These are phyloP conservation scores for Tragulus kanchil DNA, from an alignment of 2,113 vertebrate genomes.

Conservation along the genomic window DNA sequence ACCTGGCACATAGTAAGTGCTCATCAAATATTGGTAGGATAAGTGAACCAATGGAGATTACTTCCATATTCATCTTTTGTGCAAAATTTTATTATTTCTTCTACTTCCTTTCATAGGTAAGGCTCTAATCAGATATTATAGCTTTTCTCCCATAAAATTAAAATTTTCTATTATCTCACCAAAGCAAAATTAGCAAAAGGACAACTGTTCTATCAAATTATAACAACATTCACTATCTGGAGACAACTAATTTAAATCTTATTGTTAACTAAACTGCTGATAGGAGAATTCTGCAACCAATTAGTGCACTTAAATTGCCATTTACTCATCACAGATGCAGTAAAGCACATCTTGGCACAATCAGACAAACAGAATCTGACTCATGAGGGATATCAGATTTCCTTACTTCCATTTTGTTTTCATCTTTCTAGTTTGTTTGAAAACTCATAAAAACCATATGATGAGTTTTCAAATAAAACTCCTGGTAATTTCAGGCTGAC, in stretches of 20 bases:
- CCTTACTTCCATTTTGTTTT: slow-evolving; percentile 77
- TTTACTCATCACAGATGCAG: slow-evolving; percentile 74
- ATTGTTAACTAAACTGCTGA: slow-evolving; percentile 63
- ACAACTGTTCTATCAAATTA: background rate
- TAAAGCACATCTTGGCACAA: slow-evolving; percentile 61
- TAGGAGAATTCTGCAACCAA: slow-evolving; percentile 66
- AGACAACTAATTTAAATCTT: slow-evolving; percentile 61
- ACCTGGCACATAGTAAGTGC: background rate
- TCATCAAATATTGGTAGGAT: background rate
- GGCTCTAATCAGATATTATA: background rate
- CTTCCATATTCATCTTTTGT: background rate
- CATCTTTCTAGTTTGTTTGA: slow-evolving; percentile 75
- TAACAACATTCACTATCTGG: slow-evolving; percentile 12
- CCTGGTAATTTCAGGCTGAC: background rate
- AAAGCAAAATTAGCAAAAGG: slow-evolving; percentile 51
- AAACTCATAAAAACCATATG: slow-evolving; percentile 78
- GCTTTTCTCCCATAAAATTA: slow-evolving; percentile 22
- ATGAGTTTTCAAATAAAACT: slow-evolving; percentile 69
- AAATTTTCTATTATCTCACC: slow-evolving; percentile 21
- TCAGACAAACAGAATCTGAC: slow-evolving; percentile 69
- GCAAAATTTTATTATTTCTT: background rate
- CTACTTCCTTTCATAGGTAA: background rate
- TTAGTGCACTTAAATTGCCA: slow-evolving; percentile 53
- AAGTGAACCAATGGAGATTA: background rate
- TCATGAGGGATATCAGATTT: slow-evolving; percentile 73